Percentiles rank a stretch among this genome's conserved stretches.
These are phyloP conservation scores for Gallinago undulata DNA, from an alignment of 2,113 vertebrate genomes.

Conservation along the genomic window DNA sequence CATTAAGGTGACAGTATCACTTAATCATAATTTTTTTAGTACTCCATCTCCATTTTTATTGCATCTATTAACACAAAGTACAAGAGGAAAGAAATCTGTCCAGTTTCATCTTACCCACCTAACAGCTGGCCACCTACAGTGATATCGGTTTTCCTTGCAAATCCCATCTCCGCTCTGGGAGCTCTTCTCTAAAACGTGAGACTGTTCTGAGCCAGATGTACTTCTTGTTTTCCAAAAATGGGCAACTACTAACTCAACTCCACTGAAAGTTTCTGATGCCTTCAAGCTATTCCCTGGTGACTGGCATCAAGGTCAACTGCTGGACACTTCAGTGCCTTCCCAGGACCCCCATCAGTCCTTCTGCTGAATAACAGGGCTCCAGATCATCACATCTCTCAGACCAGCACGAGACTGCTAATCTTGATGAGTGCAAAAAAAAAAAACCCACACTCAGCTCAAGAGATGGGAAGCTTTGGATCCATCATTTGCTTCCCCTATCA, in stretches of 20 bases:
- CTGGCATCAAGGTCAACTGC: background rate
- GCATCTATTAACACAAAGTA: background rate
- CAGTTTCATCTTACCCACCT: background rate
- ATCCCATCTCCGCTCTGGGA: background rate
- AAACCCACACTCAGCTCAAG: accelerated
- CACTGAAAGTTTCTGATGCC: background rate
- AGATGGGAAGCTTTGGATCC: background rate
- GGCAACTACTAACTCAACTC: background rate
- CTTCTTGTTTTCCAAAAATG: background rate
- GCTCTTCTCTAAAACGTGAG: background rate
- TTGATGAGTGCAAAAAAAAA: background rate
- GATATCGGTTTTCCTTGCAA: background rate
- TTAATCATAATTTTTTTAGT: background rate
- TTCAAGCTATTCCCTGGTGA: background rate
- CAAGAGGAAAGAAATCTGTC: background rate
- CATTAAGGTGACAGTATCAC: background rate
- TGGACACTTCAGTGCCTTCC: background rate
- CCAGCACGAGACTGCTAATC: accelerated
- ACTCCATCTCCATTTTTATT: background rate
- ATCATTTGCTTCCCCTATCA: too few species aligned
- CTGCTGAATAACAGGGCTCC: background rate
- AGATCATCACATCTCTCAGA: background rate
- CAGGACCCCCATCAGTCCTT: accelerated
- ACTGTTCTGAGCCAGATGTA: background rate
- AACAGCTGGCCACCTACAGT: background rate